These are phyloP conservation scores for Athalia rosae DNA, from an alignment of 2,888 invertebrate species.

Conservation along the genomic window DNA sequence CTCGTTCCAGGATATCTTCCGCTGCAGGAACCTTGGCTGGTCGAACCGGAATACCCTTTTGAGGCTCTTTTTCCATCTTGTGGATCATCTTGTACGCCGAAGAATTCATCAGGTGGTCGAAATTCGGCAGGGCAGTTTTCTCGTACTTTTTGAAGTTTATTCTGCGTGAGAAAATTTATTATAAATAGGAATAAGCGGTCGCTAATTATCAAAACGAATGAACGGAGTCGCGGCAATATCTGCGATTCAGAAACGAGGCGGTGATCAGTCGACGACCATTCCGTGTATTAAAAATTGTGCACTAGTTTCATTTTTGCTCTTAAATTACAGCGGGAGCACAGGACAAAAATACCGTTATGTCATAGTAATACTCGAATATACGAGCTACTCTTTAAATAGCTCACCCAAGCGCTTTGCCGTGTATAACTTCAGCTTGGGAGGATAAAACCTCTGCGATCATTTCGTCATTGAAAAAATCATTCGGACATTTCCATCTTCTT, in stretches of 20 bases:
- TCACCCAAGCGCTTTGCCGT: slow-evolving; percentile 91
- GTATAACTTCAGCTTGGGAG: slow-evolving; percentile 89
- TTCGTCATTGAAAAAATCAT: slow-evolving; percentile 92
- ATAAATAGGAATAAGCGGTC: neutral
- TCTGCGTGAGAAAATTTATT: slow-evolving; percentile 74
- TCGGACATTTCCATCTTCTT: slow-evolving; percentile 86
- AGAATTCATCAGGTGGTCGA: slow-evolving; percentile 85
- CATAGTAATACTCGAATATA: slow-evolving; percentile 20
- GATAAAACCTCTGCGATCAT: slow-evolving; percentile 90
- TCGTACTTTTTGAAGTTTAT: slow-evolving; percentile 95
- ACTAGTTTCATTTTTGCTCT: neutral
- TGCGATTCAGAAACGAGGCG: too few species aligned
- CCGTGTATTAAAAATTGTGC: neutral
- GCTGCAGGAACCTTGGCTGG: slow-evolving; percentile 80
- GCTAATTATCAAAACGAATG: neutral
- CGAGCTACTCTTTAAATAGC: slow-evolving; percentile 56
- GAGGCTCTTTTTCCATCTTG: slow-evolving; percentile 82
- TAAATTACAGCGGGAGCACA: slow-evolving; percentile 19
- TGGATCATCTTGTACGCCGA: slow-evolving; percentile 89
- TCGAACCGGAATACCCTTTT: slow-evolving; percentile 80
- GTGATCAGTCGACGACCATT: neutral
- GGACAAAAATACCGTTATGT: slow-evolving; percentile 36
- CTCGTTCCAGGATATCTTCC: slow-evolving; percentile 76
- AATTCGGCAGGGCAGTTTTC: slow-evolving; percentile 80
- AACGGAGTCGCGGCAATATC: too few species aligned